phyloP scores from a whole-genome alignment of 2,113 vertebrate species.

The Chaetodon auriga region DNA sequence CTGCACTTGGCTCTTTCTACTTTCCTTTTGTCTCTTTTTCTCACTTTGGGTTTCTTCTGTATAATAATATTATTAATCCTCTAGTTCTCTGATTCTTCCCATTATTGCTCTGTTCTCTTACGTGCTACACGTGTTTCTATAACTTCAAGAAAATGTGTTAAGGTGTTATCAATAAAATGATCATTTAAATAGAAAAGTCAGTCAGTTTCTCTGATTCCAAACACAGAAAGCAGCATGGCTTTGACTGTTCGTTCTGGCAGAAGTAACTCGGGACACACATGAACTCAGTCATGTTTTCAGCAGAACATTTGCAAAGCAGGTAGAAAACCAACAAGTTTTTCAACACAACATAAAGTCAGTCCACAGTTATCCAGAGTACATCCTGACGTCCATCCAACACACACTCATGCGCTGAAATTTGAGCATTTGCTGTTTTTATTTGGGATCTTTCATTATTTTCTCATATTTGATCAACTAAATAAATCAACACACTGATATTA shows the following conservation, averaged over 20 bases:
- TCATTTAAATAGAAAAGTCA: conserved; percentile 73
- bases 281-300: neutral
- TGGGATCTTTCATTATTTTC: neutral
- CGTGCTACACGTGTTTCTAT: conserved; percentile 83
- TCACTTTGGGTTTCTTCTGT: conserved; percentile 79
- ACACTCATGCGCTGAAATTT: neutral
- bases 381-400: neutral
- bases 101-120: conserved; percentile 83
- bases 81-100: conserved; percentile 77
- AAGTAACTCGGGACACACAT: neutral
- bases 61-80: conserved; percentile 64
- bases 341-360: neutral
- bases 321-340: neutral
- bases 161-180: conserved; percentile 85
- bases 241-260: neutral
- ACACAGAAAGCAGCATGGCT: neutral
- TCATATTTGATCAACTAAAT: neutral
- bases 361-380: neutral
- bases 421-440: too few species aligned
- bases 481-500: neutral
- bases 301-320: neutral
- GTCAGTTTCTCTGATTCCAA: conserved; percentile 11
- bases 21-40: conserved; percentile 68
- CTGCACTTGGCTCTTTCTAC: conserved; percentile 67
- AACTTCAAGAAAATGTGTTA: conserved; percentile 83